Evolutionary conservation across 2,888 invertebrate species (phyloP).

Genomic region (Drosophila putrida): DNA sequence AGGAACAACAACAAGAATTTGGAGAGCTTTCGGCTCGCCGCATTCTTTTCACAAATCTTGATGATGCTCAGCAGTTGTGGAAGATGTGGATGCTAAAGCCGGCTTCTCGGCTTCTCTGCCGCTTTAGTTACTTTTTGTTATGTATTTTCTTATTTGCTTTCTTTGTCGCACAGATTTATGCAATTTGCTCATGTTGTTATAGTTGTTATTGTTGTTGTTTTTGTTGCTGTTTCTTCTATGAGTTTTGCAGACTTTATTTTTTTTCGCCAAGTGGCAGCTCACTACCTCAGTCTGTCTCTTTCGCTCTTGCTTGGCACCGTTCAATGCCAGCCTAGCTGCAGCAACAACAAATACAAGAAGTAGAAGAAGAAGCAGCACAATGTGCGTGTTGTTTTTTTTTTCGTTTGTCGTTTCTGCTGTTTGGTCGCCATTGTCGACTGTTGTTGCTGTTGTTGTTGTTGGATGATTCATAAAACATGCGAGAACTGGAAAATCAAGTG

Average conservation of each 20-base stretch:
- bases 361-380: conserved; percentile 37
- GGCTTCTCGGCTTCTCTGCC: conserved; percentile 47
- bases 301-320: conserved; percentile 33
- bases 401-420: conserved; percentile 44
- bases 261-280: conserved; percentile 32
- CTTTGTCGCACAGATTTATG: conserved; percentile 75
- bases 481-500: conserved; percentile 80
- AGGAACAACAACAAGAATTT: conserved; percentile 18
- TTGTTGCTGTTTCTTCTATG: conserved; percentile 44
- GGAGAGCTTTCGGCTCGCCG: conserved; percentile 48
- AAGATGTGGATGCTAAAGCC: conserved; percentile 11
- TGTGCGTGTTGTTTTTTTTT: conserved; percentile 59
- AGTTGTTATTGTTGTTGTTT: conserved; percentile 10
- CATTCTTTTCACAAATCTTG: conserved; percentile 60
- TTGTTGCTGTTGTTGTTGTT: conserved; percentile 25
- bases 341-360: conserved; percentile 27
- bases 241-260: conserved; percentile 26
- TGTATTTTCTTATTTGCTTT: conserved; percentile 56
- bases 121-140: conserved; percentile 43
- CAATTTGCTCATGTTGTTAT: conserved; percentile 51
- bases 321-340: conserved; percentile 69
- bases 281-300: conserved; percentile 1
- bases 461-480: conserved; percentile 77
- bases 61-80: conserved; percentile 39
- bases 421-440: conserved; percentile 49